Evolutionary conservation across 2,113 vertebrate species (phyloP).

Genomic region (Lepisosteus osseus): DNA sequence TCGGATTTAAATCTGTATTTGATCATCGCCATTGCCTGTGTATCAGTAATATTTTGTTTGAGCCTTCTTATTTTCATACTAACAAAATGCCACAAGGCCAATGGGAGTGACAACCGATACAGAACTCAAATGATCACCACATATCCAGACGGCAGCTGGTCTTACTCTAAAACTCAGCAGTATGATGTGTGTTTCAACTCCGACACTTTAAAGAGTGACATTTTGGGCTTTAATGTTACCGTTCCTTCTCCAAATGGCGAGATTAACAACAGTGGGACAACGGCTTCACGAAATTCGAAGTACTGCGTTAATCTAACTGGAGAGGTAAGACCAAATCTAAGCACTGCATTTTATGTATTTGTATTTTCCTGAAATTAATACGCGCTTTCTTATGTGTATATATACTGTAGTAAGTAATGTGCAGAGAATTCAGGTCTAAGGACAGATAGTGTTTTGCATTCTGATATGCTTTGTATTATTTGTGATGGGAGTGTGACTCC

Average conservation of each 20-base stretch:
- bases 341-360: no score
- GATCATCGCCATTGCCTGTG: conserved; percentile 32
- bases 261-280: conserved; percentile 32
- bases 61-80: conserved; percentile 33
- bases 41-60: conserved; percentile 36
- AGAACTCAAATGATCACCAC: conserved; percentile 30
- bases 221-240: conserved; percentile 27
- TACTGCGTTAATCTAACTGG: conserved; percentile 22
- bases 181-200: conserved; percentile 40
- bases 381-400: no score
- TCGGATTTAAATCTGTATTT: conserved; percentile 54
- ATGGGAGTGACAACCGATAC: conserved; percentile 29
- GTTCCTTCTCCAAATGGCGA: conserved; percentile 28
- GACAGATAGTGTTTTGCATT: no score
- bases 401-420: no score
- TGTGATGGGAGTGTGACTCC: no score
- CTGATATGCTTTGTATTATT: no score
- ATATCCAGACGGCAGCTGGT: conserved; percentile 32
- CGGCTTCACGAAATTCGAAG: conserved; percentile 26
- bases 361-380: no score
- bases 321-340: conserved; percentile 23
- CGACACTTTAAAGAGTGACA: conserved; percentile 36
- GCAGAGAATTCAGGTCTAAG: no score
- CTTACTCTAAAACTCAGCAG: conserved; percentile 37
- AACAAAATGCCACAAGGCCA: conserved; percentile 36